These are phyloP conservation scores for Axinella damicornis DNA, from an alignment of 37 sponge, comb jelly and placozoan species.

Conservation along the genomic window DNA sequence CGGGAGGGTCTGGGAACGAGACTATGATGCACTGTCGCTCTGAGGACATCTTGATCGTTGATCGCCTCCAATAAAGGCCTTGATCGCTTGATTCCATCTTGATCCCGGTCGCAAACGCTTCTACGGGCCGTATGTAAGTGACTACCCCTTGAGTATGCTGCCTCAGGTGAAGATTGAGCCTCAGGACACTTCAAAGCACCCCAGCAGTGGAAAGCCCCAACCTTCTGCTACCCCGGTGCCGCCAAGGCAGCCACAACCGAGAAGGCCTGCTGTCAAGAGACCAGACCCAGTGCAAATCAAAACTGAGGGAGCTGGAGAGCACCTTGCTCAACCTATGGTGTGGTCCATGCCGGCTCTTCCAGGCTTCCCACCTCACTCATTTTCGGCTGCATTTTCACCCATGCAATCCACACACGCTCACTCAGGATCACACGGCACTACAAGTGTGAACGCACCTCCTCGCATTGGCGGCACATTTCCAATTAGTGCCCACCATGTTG, in stretches of 20 bases:
- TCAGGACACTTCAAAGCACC: neutral
- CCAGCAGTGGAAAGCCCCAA: neutral
- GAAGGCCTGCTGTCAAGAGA: neutral
- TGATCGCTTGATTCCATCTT: too few relatives aligned
- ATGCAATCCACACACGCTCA: too few relatives aligned
- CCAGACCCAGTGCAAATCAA: slow-evolving; percentile 21
- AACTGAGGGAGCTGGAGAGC: slow-evolving; percentile 6
- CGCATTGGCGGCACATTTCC: neutral
- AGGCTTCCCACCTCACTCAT: too few relatives aligned
- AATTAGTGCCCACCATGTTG: neutral
- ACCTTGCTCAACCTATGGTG: neutral
- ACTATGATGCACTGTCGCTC: too few relatives aligned
- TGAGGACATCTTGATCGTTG: too few relatives aligned
- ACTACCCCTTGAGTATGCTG: neutral
- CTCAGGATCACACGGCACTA: neutral
- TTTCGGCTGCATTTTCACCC: too few relatives aligned
- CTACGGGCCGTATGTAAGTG: too few relatives aligned
- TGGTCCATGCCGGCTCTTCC: neutral
- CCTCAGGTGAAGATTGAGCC: neutral
- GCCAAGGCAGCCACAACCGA: neutral
- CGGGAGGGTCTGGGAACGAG: too few relatives aligned
- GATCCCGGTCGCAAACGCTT: too few relatives aligned
- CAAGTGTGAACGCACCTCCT: neutral
- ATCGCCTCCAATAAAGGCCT: too few relatives aligned
- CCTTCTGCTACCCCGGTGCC: too few relatives aligned